Percentiles rank a stretch among this genome's conserved stretches.
These are phyloP conservation scores for Microtus ochrogaster DNA, from an alignment of 2,113 vertebrate genomes.

Conservation along the genomic window DNA sequence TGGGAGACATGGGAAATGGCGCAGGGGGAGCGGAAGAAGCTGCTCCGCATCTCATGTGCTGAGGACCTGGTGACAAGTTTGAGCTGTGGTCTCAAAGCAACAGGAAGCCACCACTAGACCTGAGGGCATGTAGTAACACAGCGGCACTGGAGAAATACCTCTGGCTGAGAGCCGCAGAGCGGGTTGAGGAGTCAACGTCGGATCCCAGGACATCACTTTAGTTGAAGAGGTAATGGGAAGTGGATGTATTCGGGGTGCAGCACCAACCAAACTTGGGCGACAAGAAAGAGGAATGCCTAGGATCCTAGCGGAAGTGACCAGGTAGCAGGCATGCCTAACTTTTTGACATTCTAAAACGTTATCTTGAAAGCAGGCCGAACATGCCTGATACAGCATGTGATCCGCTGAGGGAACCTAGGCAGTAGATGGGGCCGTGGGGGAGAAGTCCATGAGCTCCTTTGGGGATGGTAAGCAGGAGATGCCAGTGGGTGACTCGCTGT, in stretches of 20 bases:
- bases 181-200: not conserved
- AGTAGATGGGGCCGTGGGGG: not conserved
- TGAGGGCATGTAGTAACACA: not conserved
- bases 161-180: not conserved
- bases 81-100: not conserved
- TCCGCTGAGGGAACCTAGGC: not conserved
- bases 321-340: not conserved
- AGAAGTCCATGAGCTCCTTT: no score
- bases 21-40: not conserved
- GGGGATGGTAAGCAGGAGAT: not conserved
- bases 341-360: not conserved
- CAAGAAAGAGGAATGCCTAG: not conserved
- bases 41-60: rapidly evolving
- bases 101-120: not conserved
- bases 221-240: not conserved
- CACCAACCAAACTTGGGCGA: not conserved
- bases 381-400: no score
- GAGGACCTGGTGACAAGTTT: not conserved
- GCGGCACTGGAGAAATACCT: not conserved
- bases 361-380: not conserved
- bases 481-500: not conserved
- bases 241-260: not conserved
- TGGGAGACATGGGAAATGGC: not conserved
- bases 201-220: not conserved
- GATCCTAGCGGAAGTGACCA: not conserved